Evolutionary conservation across 2,888 invertebrate species (phyloP), one percentile per base, ranked within the genome.

Genomic region (Nudaria mundana): DNA sequence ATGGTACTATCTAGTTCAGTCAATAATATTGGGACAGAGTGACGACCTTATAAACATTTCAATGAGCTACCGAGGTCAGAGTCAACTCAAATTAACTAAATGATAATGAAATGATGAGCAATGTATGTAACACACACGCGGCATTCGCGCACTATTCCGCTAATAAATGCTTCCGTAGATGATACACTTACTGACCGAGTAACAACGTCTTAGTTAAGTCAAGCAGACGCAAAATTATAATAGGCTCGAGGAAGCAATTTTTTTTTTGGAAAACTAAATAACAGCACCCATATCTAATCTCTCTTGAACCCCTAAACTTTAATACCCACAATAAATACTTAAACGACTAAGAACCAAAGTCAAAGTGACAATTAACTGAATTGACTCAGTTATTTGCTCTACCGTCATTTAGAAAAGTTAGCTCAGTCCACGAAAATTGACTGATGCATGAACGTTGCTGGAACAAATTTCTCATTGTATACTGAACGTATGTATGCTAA

Each of bases 41-140:
- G 32, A 24, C 12, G 33, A 11, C 25, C 16, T 15, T 22, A 10
- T 20, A 12, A 25, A 29, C 12, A 20, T 23, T 15, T 41, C 30
- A 42, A 37, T 30, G 46, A 52, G 44, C 32, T 30, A 46, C 40
- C 50, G 56, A 62, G 63, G 63, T 54, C 63, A 52, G 24, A 50
- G 31, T 30, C 44, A 42, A 43, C 37, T 30, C 32, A 29, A 11
- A 24, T 33, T 11, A 36, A 43, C 29, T 45, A 6, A 30, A 37
- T 48, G 48, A n/a, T n/a, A n/a, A n/a, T 56, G 46, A 37, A 56
- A 40, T 40, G 7, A 20, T 20, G 18, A 3, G 18, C 4, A 20
- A 29, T 30, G 28, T 36, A 22, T 34, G 45, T 46, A 37, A 37
- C 30, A 30, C 25, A 7, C n/a, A n/a, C 34, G 18, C 39, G 44